These are phyloP conservation scores for Chrysolina haemoptera DNA, from an alignment of 2,888 invertebrate genomes.

Conservation along the genomic window DNA sequence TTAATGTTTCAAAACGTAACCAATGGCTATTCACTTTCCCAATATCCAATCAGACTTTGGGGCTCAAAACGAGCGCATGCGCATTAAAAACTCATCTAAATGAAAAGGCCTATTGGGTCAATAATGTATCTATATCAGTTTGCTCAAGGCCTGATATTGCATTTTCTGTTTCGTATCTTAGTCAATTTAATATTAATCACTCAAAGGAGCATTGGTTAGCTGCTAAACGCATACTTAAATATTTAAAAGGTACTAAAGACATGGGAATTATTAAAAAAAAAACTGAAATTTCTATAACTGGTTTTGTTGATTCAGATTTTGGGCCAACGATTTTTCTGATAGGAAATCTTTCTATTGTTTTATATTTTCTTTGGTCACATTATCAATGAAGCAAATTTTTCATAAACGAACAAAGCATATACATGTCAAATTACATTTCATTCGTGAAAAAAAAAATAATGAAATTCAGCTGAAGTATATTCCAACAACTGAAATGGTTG, in stretches of 20 bases:
- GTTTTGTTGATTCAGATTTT: too few relatives aligned
- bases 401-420: conserved; percentile 11
- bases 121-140: conserved; percentile 40
- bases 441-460: not conserved
- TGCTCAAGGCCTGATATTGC: conserved; percentile 39
- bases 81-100: too few relatives aligned
- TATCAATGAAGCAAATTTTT: conserved; percentile 26
- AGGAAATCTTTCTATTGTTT: not conserved
- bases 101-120: too few relatives aligned
- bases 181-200: conserved; percentile 1
- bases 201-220: conserved; percentile 5
- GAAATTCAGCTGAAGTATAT: conserved; percentile 24
- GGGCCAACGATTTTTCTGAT: conserved; percentile 17
- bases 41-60: too few relatives aligned
- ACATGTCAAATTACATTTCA: conserved; percentile 7
- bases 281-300: too few relatives aligned
- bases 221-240: conserved; percentile 1
- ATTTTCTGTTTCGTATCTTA: conserved; percentile 37
- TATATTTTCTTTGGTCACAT: not conserved
- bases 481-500: conserved; percentile 27
- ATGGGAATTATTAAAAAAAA: too few relatives aligned
- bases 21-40: too few relatives aligned
- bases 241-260: too few relatives aligned
- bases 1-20: too few relatives aligned
- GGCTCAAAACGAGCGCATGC: too few relatives aligned